Conservation (phyloP, 2,888 invertebrate species). For the Coecobrya sp. region DNA sequence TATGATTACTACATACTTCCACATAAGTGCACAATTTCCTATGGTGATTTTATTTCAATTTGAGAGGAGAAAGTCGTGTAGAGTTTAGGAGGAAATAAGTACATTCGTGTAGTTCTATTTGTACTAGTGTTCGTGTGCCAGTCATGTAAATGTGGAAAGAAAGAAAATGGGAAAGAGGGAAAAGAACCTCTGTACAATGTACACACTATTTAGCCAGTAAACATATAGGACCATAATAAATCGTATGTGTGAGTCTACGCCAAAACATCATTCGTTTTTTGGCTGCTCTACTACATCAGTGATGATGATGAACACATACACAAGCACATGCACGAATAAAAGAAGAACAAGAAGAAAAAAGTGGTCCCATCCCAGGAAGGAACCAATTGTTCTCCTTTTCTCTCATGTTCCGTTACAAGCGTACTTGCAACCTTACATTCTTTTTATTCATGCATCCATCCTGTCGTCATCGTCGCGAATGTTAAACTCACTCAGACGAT, state of each 20-base stretch:
- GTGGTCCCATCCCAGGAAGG: slow-evolving; percentile 82
- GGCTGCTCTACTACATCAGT: neutral
- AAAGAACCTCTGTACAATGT: neutral
- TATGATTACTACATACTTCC: slow-evolving; percentile 49
- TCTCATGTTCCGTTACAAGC: slow-evolving; percentile 7
- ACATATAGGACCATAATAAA: slow-evolving; percentile 1
- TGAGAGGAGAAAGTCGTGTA: slow-evolving; percentile 20
- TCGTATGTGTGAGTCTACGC: neutral
- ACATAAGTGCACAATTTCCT: slow-evolving; percentile 53
- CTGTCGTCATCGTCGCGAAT: slow-evolving; percentile 20
- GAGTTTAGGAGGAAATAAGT: neutral
- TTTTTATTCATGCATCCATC: slow-evolving; percentile 44
- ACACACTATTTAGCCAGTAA: neutral
- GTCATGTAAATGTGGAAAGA: neutral
- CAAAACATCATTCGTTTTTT: slow-evolving; percentile 35
- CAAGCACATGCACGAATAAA: neutral
- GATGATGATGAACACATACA: slow-evolving; percentile 6
- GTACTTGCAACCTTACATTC: slow-evolving; percentile 7
- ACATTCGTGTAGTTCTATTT: neutral
- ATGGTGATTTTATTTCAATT: slow-evolving; percentile 54
- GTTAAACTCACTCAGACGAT: slow-evolving; percentile 1
- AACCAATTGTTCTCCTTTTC: slow-evolving; percentile 78
- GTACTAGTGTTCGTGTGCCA: slow-evolving; percentile 23
- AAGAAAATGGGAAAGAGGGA: neutral
- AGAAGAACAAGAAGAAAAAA: slow-evolving; percentile 58